Percentiles rank a stretch among this genome's conserved stretches.
Conservation (phyloP, 1,140 invertebrate species). For the Aphis craccivora region DNA sequence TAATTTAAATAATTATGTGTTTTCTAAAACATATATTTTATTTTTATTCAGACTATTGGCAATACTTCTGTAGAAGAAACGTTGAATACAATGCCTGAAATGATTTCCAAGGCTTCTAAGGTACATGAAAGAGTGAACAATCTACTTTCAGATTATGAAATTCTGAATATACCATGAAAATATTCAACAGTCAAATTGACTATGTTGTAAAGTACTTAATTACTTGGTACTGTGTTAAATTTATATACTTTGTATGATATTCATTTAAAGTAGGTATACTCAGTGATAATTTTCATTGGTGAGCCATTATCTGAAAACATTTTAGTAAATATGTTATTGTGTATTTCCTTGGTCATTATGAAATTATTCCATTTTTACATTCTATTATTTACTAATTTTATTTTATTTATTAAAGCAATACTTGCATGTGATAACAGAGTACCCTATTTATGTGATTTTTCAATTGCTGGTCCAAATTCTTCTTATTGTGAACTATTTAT, state of each 20-base stretch:
- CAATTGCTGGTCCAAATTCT: too few relatives aligned
- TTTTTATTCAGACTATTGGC: slow-evolving; percentile 18
- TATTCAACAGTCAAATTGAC: background rate
- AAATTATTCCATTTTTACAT: background rate
- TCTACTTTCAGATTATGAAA: slow-evolving; percentile 22
- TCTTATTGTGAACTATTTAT: too few relatives aligned
- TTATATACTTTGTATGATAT: background rate
- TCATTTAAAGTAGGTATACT: background rate
- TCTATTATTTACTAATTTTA: too few relatives aligned
- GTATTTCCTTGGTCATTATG: background rate
- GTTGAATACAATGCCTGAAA: slow-evolving; percentile 32
- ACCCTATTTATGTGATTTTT: too few relatives aligned
- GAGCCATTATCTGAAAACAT: background rate
- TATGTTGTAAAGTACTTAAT: background rate
- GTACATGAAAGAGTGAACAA: slow-evolving; percentile 30
- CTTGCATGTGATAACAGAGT: too few relatives aligned
- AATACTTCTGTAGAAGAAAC: background rate
- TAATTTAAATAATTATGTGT: background rate
- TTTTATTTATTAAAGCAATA: too few relatives aligned
- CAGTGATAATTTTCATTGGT: background rate
- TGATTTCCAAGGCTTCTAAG: slow-evolving; percentile 37
- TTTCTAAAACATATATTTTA: slow-evolving; percentile 62
- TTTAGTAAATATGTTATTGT: background rate
- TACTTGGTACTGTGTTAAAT: background rate
- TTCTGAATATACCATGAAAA: slow-evolving; percentile 15